Evolutionary conservation across 1,140 invertebrate species (phyloP).

Genomic region (Tetragnatha versicolor): DNA sequence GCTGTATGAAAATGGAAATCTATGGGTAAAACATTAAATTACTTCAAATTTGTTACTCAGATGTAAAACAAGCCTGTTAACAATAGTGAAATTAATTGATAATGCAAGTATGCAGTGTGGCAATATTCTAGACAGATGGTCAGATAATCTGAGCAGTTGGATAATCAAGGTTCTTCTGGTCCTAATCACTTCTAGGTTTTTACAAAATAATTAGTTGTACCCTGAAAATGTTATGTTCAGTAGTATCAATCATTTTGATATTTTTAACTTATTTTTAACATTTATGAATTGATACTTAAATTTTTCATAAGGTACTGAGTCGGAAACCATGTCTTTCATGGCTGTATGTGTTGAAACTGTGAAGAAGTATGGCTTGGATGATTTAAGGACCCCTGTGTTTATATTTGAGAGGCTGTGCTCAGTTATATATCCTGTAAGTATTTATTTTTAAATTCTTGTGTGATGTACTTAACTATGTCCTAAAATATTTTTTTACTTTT

Average conservation of each 20-base stretch:
- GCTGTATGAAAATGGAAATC: too few relatives aligned
- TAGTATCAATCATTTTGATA: background rate
- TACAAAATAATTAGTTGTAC: too few relatives aligned
- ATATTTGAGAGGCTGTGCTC: conserved; percentile 94
- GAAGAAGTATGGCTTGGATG: conserved; percentile 88
- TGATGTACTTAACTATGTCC: background rate
- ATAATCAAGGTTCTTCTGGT: too few relatives aligned
- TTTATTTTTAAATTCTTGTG: background rate
- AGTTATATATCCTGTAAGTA: conserved; percentile 85
- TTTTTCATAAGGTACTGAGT: conserved; percentile 78
- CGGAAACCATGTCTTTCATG: conserved; percentile 97
- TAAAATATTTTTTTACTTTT: background rate
- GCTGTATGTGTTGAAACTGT: conserved; percentile 95
- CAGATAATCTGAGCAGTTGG: too few relatives aligned
- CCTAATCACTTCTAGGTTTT: too few relatives aligned
- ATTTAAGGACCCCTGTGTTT: conserved; percentile 95
- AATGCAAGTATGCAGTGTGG: too few relatives aligned
- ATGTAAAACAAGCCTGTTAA: too few relatives aligned
- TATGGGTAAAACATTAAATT: too few relatives aligned
- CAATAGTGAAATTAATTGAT: too few relatives aligned
- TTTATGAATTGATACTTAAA: background rate
- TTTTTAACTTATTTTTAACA: background rate
- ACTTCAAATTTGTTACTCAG: too few relatives aligned
- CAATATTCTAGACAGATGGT: too few relatives aligned
- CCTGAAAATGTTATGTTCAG: background rate